Evolutionary conservation across 2,113 vertebrate species (phyloP), one percentile per base, ranked within the genome.

Genomic region (Raja brachyura): DNA sequence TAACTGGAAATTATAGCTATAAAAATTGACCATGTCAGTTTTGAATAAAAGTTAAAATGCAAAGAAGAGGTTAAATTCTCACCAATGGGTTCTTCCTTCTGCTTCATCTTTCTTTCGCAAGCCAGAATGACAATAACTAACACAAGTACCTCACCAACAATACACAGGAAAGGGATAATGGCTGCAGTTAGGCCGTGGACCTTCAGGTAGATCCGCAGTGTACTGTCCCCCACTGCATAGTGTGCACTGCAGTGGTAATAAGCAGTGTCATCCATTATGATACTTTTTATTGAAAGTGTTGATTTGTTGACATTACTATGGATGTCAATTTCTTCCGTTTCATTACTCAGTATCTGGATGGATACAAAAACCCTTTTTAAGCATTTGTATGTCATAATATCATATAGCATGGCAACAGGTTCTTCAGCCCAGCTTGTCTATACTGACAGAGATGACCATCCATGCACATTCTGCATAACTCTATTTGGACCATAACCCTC

Each of bases 101-200:
- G 97, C 66, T 96, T 96, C 0, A 94, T 96, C 66, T 94, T 94
- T 0, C 94, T 73, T 95, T 99, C 98, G 20, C 93, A 99, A 59
- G 97, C 93, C 31, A 97, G 94, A 94, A 99, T 96, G 22, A 94
- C 0, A 4, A 95, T 59, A 70, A 98, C 96, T 68, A 99, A 94
- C 66, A 97, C 0, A 11, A 95, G 3, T 20, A 98, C 98, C 93
- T 98, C 98, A 0, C 93, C 94, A 81, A 96, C 88, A 93, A 99
- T 95, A 81, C 85, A 96, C 0, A 98, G 0, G 93, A 99, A 99
- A 0, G 97, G 97, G 93, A 98, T 99, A 93, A 99, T 96, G n/a
- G 98, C 98, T 85, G 95, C 97, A 18, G 94, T 7, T 66, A 97
- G 94, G 56, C 95, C 96, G 79, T 99, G 95, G 75, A 99, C 97